Evolutionary conservation across 1,140 invertebrate genomes (phyloP), one percentile per base, ranked within the genome.

Genomic region (Wiebesia pumilae): DNA sequence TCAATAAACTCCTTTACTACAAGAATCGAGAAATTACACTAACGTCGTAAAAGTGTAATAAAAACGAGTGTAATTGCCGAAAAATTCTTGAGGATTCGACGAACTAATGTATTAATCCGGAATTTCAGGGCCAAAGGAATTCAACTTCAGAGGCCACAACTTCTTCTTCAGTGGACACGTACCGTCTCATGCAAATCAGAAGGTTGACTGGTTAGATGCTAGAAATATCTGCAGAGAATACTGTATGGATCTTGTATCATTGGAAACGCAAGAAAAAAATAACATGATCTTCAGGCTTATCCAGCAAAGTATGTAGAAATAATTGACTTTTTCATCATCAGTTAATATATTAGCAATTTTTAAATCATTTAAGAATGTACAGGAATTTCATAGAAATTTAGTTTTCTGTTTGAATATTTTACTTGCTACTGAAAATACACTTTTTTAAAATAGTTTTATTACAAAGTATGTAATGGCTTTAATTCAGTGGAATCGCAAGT

Each of bases 171-270:
- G 95, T 88, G 96, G 97, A 21, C 97, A 98, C 91, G 95, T 97
- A 78, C 96, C 97, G 21, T 95, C 95, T 77, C 95, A 97, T 86
- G 95, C 96, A 67, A 96, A 96, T 90, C 95, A 95, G 90, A 97
- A 97, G 93, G 95, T 97, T 27, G 97, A 98, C 92, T 98, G 97
- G 97, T 94, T 98, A 84, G 97, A 98, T 88, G 97, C 97, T 30
- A 96, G 97, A 89, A 98, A 98, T 92, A 95, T 97, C 87, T 98
- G 97, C 93, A 95, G 97, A 86, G 97, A 98, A 92, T 98, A 98
- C 92, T 98, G 97, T 93, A 98, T 98, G 97, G 97, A 98, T 91
- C 95, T 98, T 71, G 96, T 98, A 9, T 97, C 97, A 1, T 94
- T 98, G 89, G 97, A 98, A 92, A 96, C 96, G 1, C 96, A 97